Conservation (phyloP, 1,140 invertebrate genomes). For the Ruditapes philippinarum region DNA sequence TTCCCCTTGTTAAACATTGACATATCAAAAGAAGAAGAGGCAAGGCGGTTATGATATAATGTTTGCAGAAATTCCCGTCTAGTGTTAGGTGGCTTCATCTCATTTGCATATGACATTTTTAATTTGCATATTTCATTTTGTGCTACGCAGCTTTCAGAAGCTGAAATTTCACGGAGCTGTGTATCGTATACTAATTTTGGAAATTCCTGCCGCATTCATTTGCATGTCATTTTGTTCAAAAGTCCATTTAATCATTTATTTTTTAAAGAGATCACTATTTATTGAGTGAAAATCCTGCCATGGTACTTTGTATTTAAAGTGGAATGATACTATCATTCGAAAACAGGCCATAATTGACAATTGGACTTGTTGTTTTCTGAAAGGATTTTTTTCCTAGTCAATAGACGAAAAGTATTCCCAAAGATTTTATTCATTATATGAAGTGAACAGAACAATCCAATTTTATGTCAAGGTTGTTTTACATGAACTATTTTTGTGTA, state of each 20-base stretch:
- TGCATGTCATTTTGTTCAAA: background rate
- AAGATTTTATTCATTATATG: background rate
- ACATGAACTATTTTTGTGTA: constrained; percentile 50
- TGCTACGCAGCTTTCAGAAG: constrained; percentile 8
- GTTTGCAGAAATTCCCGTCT: background rate
- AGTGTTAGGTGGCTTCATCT: constrained; percentile 13
- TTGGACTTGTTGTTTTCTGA: background rate
- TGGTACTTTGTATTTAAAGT: background rate
- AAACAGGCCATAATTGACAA: background rate
- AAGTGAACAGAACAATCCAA: constrained; percentile 25
- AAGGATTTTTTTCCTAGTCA: constrained; percentile 44
- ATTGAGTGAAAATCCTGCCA: constrained; percentile 53
- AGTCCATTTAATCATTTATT: constrained; percentile 11
- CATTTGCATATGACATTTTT: constrained; percentile 41
- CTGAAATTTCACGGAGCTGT: background rate
- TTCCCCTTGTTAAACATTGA: constrained; percentile 38
- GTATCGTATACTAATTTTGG: background rate
- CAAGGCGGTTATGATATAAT: background rate
- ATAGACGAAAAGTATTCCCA: background rate
- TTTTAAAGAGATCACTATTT: constrained; percentile 48
- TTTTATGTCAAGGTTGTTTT: constrained; percentile 46
- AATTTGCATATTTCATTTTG: constrained; percentile 35
- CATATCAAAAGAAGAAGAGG: constrained; percentile 38
- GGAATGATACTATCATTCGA: background rate
- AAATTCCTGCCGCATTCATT: constrained; percentile 27